Evolutionary conservation across 2,113 vertebrate genomes (phyloP).

Genomic region (Mastomys coucha): DNA sequence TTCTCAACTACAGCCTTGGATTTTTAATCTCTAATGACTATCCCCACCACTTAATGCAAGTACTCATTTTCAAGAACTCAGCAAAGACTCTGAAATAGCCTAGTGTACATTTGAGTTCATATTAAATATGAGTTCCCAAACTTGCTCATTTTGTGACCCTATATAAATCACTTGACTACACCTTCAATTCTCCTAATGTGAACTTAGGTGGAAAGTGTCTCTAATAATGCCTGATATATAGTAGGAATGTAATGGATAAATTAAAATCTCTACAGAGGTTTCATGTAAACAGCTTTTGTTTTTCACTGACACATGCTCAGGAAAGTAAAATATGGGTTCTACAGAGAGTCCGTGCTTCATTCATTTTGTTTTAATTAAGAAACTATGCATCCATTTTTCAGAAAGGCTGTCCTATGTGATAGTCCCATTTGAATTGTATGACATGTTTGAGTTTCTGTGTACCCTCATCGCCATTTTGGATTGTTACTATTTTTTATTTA

Average conservation of each 20-base stretch:
- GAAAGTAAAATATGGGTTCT: not conserved
- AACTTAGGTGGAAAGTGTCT: not conserved
- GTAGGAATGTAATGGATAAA: not conserved
- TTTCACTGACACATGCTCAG: conserved; percentile 20
- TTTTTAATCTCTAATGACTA: not conserved
- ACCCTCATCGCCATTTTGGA: not conserved
- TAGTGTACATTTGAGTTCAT: not conserved
- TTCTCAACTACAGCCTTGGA: not conserved
- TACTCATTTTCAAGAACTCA: conserved; percentile 16
- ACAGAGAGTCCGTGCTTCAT: not conserved
- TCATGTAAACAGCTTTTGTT: conserved; percentile 35
- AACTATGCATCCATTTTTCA: not conserved
- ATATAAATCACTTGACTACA: not conserved
- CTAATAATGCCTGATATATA: not conserved
- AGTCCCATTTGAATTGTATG: conserved; percentile 1
- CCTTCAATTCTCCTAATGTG: conserved; percentile 30
- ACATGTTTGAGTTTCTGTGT: not conserved
- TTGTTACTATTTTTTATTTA: conserved; percentile 5
- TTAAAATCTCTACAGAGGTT: not conserved
- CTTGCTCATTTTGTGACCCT: not conserved
- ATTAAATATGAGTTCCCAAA: not conserved
- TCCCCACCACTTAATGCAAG: not conserved
- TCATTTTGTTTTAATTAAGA: not conserved
- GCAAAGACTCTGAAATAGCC: not conserved
- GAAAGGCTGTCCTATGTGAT: not conserved